Conservation (phyloP, 1,140 invertebrate genomes). For the Eupristina koningsbergeri region DNA sequence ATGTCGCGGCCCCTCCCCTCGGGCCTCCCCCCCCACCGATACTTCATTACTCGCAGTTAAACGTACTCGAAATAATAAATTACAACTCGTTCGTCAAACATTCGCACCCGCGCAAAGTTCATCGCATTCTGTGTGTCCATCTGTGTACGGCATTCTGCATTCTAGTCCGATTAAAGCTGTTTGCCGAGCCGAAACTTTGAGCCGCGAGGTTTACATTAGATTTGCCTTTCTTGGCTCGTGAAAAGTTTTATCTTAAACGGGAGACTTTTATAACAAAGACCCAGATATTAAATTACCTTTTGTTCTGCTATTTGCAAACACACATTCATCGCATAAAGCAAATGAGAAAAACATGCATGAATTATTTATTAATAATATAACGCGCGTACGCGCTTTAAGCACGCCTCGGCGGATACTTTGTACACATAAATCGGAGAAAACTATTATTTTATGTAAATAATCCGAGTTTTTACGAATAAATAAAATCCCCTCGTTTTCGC, state of each 20-base stretch:
- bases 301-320: neutral
- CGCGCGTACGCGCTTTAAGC: neutral
- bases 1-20: neutral
- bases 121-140: neutral
- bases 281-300: neutral
- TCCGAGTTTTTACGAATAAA: neutral
- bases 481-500: neutral
- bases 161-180: neutral
- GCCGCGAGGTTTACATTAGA: neutral
- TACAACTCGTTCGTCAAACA: neutral
- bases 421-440: neutral
- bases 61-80: neutral
- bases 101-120: neutral
- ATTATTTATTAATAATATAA: neutral
- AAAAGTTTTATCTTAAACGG: neutral
- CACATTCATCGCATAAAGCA: neutral
- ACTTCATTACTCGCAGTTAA: too few relatives aligned
- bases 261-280: neutral
- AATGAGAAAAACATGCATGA: neutral
- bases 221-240: neutral
- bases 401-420: neutral
- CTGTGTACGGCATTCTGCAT: too few relatives aligned
- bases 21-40: too few relatives aligned
- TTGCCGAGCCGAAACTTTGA: neutral
- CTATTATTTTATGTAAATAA: neutral